Conservation (phyloP, 2,888 invertebrate genomes). For the Epsilonema sp. region DNA sequence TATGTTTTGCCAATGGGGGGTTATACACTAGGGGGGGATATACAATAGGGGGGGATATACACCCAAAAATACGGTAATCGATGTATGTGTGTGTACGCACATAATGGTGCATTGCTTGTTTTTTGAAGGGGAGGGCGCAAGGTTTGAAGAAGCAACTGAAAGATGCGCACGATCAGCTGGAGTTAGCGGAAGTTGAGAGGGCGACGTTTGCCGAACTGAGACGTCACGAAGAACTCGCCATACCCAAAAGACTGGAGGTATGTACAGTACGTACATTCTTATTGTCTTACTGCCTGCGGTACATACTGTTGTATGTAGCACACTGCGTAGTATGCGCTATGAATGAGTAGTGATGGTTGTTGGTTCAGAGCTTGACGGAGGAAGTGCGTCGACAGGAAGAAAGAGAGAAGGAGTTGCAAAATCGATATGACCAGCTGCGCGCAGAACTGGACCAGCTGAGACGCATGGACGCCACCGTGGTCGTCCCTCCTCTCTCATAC, state of each 20-base stretch:
- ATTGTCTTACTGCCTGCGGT: too few relatives aligned
- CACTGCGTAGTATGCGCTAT: too few relatives aligned
- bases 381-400: slow-evolving; percentile 79
- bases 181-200: slow-evolving; percentile 61
- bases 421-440: slow-evolving; percentile 54
- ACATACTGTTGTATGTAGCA: too few relatives aligned
- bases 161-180: slow-evolving; percentile 52
- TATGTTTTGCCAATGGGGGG: too few relatives aligned
- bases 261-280: slow-evolving; percentile 9
- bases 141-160: slow-evolving; percentile 44
- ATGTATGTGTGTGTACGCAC: too few relatives aligned
- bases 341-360: too few relatives aligned
- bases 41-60: too few relatives aligned
- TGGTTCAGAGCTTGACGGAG: slow-evolving; percentile 55
- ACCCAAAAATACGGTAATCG: too few relatives aligned
- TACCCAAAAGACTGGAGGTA: slow-evolving; percentile 70
- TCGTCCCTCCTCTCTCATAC: slow-evolving; percentile 1
- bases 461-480: not conserved
- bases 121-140: not conserved
- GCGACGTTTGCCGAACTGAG: slow-evolving; percentile 74
- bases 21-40: too few relatives aligned
- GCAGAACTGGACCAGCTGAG: slow-evolving; percentile 35
- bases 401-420: slow-evolving; percentile 67
- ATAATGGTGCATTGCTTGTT: too few relatives aligned
- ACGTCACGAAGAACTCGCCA: slow-evolving; percentile 67